Base-by-base conservation (phyloP, 2,797 vertebrate species). In the Enteromius thamalakanensis region DNA sequence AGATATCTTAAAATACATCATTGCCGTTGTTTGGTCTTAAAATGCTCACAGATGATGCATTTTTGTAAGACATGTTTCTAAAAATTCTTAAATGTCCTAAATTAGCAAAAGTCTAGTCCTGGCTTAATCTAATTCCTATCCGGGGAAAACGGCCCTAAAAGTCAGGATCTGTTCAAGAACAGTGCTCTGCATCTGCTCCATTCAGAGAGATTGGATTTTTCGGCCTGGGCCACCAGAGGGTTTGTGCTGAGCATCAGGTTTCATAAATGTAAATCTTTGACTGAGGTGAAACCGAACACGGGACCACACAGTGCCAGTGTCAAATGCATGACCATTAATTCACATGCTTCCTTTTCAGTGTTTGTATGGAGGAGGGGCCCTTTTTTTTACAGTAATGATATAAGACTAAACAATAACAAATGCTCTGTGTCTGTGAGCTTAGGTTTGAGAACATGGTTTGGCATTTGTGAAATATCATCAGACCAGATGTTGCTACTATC, bases 201-300 rank as follows among this genome's bases (percentile, higher is more conserved):
- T 42, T 62, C 21, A 17, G 55, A 72, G 42, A 72, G 40, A 64
- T 60, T 71, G 79, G 21, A 3, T 11, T 62, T 81, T 71, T 72
- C 29, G 6, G 37, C 19, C 17, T 34, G 58, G 75, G n/a, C 67
- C 92, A 92, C 90, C 85, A 90, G 77, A 83, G 75, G 34, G 53
- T 92, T 93, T 88, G 90, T 58, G 89, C 87, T 87, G 80, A 88
- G 88, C 84, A 53, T 92, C 89, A 87, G 82, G 86, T 93, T 92
- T 92, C 90, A 92, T 90, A 91, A 89, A 76, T 40, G 58, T 76
- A 76, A 62, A 69, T 42, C 76, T 79, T 40, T 37, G 70, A 75
- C 84, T 32, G 23, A 53, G 79, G 62, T 72, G 70, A 83, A 82
- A 85, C 8, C 34, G 9, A 79, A 76, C 42, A 83, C 76, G 17